These are phyloP conservation scores for Drosophila bifasciata DNA, from an alignment of 1,140 invertebrate species.

Conservation along the genomic window DNA sequence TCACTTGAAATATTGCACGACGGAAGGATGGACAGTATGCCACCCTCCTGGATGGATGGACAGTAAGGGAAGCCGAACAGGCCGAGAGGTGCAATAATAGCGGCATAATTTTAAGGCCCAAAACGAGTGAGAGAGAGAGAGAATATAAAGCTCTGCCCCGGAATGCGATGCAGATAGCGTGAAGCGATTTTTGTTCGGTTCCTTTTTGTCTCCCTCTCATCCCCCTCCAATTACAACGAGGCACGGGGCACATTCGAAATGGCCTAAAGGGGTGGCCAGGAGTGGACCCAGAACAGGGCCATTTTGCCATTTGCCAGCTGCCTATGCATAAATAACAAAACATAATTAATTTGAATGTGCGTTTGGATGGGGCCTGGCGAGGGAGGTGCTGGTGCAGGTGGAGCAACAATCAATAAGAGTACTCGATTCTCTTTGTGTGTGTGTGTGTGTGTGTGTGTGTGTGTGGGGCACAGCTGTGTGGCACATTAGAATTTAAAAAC, in stretches of 20 bases:
- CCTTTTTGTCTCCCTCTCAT: not conserved
- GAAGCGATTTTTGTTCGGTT: slow-evolving; percentile 15
- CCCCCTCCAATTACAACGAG: slow-evolving; percentile 26
- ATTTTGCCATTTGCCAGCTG: slow-evolving; percentile 45
- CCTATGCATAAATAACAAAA: slow-evolving; percentile 79
- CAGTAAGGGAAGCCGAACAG: not conserved
- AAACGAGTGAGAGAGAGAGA: slow-evolving; percentile 24
- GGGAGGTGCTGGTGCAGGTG: slow-evolving; percentile 17
- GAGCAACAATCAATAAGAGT: slow-evolving; percentile 71
- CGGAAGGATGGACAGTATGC: not conserved
- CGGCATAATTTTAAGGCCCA: slow-evolving; percentile 69
- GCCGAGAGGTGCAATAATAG: slow-evolving; percentile 58
- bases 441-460: slow-evolving; percentile 14
- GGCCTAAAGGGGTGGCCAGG: slow-evolving; percentile 14
- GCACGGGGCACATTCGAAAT: slow-evolving; percentile 19
- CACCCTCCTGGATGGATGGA: too few relatives aligned
- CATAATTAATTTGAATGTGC: slow-evolving; percentile 81
- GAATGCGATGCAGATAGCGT: slow-evolving; percentile 23
- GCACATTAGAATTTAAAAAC: slow-evolving; percentile 81
- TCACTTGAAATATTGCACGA: slow-evolving; percentile 74
- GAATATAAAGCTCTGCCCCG: slow-evolving; percentile 4
- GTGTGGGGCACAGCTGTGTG: slow-evolving; percentile 55
- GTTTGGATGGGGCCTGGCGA: not conserved
- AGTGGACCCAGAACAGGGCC: slow-evolving; percentile 18
- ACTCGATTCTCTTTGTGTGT: slow-evolving; percentile 24